Percentiles rank a stretch among this genome's conserved stretches.
These are phyloP conservation scores for Oscarella lobularis DNA, from an alignment of 37 sponge, comb jelly and placozoan genomes.

Conservation along the genomic window DNA sequence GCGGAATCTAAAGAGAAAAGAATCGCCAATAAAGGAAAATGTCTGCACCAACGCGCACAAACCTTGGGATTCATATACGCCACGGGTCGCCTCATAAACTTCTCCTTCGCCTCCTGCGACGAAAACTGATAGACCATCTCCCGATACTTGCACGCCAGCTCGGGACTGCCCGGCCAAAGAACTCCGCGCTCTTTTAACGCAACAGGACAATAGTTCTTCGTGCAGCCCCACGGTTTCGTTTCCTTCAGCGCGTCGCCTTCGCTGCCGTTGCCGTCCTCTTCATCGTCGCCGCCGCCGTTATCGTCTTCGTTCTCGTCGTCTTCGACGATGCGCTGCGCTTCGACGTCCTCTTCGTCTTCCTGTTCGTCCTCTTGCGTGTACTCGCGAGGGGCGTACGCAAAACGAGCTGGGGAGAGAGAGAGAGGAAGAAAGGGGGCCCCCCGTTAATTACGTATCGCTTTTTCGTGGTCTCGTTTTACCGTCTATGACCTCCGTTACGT, in stretches of 20 bases:
- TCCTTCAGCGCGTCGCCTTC: slow-evolving; percentile 20
- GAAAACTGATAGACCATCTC: slow-evolving; percentile 77
- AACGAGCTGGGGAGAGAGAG: neutral
- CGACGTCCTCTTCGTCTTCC: slow-evolving; percentile 32
- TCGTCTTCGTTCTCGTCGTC: slow-evolving; percentile 13
- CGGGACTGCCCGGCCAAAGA: slow-evolving; percentile 60
- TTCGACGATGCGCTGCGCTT: slow-evolving; percentile 7
- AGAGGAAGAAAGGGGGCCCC: too few relatives aligned
- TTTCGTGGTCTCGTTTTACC: too few relatives aligned
- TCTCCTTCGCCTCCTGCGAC: slow-evolving; percentile 71
- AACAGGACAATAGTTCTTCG: slow-evolving; percentile 84
- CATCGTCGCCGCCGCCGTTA: slow-evolving; percentile 12
- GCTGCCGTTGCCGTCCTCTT: slow-evolving; percentile 41
- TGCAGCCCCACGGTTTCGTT: slow-evolving; percentile 79
- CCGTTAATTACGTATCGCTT: too few relatives aligned
- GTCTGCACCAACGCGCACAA: neutral
- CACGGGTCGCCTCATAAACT: slow-evolving; percentile 40
- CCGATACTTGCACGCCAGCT: slow-evolving; percentile 31
- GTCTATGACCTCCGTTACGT: too few relatives aligned
- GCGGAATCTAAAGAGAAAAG: slow-evolving; percentile 45
- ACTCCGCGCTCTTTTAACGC: slow-evolving; percentile 59
- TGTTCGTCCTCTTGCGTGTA: slow-evolving; percentile 17
- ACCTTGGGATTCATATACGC: slow-evolving; percentile 9
- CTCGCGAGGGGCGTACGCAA: slow-evolving; percentile 7
- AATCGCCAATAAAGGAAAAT: neutral